These are phyloP conservation scores for Chirona hameri DNA, from an alignment of 2,888 invertebrate genomes.

Conservation along the genomic window DNA sequence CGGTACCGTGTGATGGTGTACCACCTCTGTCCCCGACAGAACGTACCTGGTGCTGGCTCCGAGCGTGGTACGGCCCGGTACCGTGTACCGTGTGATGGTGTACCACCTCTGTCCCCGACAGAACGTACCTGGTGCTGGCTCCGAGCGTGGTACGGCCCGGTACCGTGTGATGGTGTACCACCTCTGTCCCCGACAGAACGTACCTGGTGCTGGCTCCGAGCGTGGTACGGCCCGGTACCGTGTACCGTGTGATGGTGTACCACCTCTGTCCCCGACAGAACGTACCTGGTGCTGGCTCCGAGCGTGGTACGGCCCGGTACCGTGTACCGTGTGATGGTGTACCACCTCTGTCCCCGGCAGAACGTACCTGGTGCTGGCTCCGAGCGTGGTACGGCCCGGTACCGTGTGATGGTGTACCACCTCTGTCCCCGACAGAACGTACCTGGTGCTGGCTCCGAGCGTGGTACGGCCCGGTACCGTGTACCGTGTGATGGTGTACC, in stretches of 20 bases:
- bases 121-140: constrained; percentile 88
- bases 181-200: constrained; percentile 69
- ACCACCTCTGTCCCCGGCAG: too few relatives aligned
- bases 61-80: constrained; percentile 82
- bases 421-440: constrained; percentile 74
- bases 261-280: too few relatives aligned
- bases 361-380: constrained; percentile 88
- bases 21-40: too few relatives aligned
- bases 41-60: constrained; percentile 92
- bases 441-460: constrained; percentile 86
- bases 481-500: constrained; percentile 79
- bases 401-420: constrained; percentile 79
- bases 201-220: constrained; percentile 90
- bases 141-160: constrained; percentile 84
- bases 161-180: constrained; percentile 81
- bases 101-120: too few relatives aligned
- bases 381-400: constrained; percentile 84
- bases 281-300: constrained; percentile 89
- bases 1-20: constrained; percentile 80
- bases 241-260: constrained; percentile 81
- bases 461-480: constrained; percentile 89
- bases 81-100: constrained; percentile 82
- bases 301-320: constrained; percentile 86
- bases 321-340: constrained; percentile 81
- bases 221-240: constrained; percentile 85